Percentiles rank a stretch among this genome's conserved stretches.
phyloP scores from a whole-genome alignment of 2,797 vertebrate species.

The Onychomys arenicola region DNA sequence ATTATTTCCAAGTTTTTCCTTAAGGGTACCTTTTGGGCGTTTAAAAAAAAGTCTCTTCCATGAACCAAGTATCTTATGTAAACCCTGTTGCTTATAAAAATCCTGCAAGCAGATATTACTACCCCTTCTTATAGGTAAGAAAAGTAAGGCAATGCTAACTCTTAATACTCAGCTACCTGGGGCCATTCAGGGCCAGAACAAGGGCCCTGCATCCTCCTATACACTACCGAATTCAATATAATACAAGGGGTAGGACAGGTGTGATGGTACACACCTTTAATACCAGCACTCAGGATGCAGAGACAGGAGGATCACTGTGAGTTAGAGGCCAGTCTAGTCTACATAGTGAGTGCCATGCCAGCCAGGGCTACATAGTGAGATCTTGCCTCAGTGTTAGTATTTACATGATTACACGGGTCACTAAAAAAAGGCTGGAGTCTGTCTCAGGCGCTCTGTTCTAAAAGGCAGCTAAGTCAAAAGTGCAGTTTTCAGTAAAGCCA shows the following conservation, averaged over 20 bases:
- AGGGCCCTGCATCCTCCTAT: neutral
- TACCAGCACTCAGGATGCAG: neutral
- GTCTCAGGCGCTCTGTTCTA: neutral
- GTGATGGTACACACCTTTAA: neutral
- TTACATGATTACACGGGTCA: neutral
- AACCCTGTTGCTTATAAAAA: neutral
- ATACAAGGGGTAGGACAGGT: neutral
- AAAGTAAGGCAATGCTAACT: neutral
- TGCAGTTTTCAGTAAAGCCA: neutral
- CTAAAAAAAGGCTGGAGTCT: neutral
- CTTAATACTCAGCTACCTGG: neutral
- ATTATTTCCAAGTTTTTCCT: neutral
- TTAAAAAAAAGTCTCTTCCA: neutral
- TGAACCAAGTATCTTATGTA: neutral
- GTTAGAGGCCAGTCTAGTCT: neutral
- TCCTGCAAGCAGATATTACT: neutral
- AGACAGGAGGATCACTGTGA: neutral
- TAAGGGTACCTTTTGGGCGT: neutral
- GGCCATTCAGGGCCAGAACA: neutral
- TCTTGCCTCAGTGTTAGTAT: neutral
- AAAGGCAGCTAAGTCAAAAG: neutral
- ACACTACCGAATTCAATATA: neutral
- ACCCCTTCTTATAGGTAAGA: neutral
- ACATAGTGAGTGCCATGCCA: neutral
- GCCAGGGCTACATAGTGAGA: neutral